Base-by-base conservation (phyloP, 2,888 invertebrate species). In the Drosophila mettleri region DNA sequence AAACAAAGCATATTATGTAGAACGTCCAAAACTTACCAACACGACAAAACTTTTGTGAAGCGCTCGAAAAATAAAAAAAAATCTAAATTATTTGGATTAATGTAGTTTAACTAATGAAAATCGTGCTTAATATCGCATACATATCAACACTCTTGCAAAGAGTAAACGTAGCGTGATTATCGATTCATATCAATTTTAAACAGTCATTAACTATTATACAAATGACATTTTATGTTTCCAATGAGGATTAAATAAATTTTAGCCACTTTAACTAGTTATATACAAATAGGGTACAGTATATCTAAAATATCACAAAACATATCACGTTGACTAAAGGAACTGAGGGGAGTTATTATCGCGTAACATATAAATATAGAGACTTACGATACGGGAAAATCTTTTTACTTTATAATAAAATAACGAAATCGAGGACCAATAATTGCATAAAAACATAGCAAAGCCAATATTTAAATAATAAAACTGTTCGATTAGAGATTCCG, bases 131-230 rank as follows among this genome's bases (percentile, higher is more conserved):
- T 79, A 88, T 88, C 88, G 79, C 84, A 89, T 87, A 88, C 88
- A 88, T 88, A 88, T 88, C 88, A 89, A 63, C 16, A 45, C 86
- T 87, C 90, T 89, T 86, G 38, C 67, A 86, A 89, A 89, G 88
- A 80, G 89, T 65, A 54, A 81, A 73, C 63, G 66, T 76, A 70
- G 70, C 68, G 71, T 81, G 68, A 70, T 62, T 58, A 49, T 31
- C 55, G 43, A 62, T 45, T 58, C 34, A 48, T 58, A 53, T 27
- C 53, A 60, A 27, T 27, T 49, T 20, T 52, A 61, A 61, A 53
- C 48, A 63, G 45, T 43, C 63, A 48, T 55, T 59, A 49, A 31
- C 51, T 51, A 63, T 41, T 66, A 62, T 69, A 69, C 60, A 65
- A 54, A 8, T 61, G 43, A 55, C 53, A 61, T 29, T 41, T 29